Evolutionary conservation across 2,797 vertebrate genomes (phyloP).

Genomic region (Loris lydekkerianus): DNA sequence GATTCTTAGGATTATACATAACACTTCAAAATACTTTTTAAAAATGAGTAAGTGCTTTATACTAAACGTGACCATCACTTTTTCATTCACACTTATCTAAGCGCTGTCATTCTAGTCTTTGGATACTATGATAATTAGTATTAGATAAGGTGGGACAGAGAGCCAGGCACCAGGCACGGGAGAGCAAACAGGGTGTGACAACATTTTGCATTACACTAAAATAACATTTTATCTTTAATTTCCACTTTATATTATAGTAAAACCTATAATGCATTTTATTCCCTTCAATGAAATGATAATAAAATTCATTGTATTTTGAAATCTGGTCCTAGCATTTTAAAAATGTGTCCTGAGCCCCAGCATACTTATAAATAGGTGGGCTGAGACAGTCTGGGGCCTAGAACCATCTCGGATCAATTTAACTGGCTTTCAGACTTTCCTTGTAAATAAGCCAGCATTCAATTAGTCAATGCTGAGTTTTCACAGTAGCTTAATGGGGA

Average conservation of each 20-base stretch:
- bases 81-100: not conserved
- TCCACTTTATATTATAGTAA: constrained; percentile 30
- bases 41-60: not conserved
- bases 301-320: constrained; percentile 69
- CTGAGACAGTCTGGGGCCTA: constrained; percentile 72
- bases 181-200: not conserved
- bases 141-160: not conserved
- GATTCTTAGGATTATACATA: not conserved
- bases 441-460: constrained; percentile 60
- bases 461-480: constrained; percentile 71
- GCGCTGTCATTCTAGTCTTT: not conserved
- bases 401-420: constrained; percentile 70
- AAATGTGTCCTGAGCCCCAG: constrained; percentile 57
- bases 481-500: constrained; percentile 64
- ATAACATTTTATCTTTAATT: constrained; percentile 55
- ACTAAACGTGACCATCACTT: not conserved
- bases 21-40: constrained; percentile 6
- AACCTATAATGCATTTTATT: constrained; percentile 26
- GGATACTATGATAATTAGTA: not conserved
- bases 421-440: constrained; percentile 67
- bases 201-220: not conserved
- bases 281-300: constrained; percentile 4
- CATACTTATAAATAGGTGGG: constrained; percentile 75
- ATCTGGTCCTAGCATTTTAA: constrained; percentile 66
- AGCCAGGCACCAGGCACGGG: not conserved